Base-by-base conservation (phyloP, 2,888 invertebrate species). In the Latheticus oryzae region DNA sequence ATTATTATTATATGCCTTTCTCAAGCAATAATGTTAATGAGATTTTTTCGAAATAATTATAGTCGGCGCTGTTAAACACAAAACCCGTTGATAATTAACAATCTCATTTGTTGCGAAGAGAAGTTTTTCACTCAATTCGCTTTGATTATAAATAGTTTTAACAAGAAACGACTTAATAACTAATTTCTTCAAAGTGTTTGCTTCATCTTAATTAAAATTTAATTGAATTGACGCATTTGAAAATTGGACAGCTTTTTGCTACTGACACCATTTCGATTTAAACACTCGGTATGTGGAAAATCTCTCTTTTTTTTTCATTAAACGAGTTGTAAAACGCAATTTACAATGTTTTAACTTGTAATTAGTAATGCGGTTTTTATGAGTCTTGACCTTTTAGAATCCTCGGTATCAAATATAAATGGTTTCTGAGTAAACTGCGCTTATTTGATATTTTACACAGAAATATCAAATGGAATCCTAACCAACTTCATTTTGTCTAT, bases 41-140 rank as follows among this genome's bases (percentile, higher is more conserved):
- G 53, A 45, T 54, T 54, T 54, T 54, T 45, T 33, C 32, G 33
- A 52, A 40, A 47, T 57, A 57, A 57, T 57, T 57, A 57, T 33
- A 35, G 45, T 45, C 45, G 45, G 51, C 43, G 42, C 45, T 51
- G 16, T 32, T 35, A 13, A 38, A 43, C 37, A 35, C 45, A 54
- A 53, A 45, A 43, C 45, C 19, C 26, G 35, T 42, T 17, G 24
- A 45, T 45, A 54, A 54, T 54, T 54, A 54, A 37, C 53, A 35
- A 28, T 26, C 53, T 35, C 37, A 43, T 53, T 53, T 54, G 45
- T 35, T 45, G 37, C 45, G 11, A 45, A 54, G 45, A n/a, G 21
- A n/a, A n/a, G 42, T 54, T 43, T 53, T 50, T 51, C 32, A 33
- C 47, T 26, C 33, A 11, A 35, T 35, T 35, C 23, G 24, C 9